These are phyloP conservation scores for Thalassophryne amazonica DNA, from an alignment of 2,797 vertebrate genomes.

Conservation along the genomic window DNA sequence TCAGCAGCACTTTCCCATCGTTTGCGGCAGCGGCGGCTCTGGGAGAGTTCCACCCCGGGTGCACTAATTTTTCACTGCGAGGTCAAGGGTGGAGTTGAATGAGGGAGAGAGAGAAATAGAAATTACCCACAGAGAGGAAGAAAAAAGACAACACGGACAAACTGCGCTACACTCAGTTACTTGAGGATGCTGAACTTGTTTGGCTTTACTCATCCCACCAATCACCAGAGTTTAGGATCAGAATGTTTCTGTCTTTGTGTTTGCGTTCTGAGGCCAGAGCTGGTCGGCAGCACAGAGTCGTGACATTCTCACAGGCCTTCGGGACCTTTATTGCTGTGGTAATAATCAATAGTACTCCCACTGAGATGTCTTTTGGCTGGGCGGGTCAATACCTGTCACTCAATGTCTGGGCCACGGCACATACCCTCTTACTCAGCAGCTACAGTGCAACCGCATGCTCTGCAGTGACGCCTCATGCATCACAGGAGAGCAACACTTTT, in stretches of 20 bases:
- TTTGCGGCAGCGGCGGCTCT: conserved; percentile 53
- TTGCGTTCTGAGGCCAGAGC: conserved; percentile 34
- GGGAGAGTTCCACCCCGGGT: conserved; percentile 76
- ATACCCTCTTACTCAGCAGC: conserved; percentile 77
- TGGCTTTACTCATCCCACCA: conserved; percentile 8
- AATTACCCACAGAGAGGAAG: conserved; percentile 26
- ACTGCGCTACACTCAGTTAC: background rate
- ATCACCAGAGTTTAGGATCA: conserved; percentile 26
- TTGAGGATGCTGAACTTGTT: background rate
- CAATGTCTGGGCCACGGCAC: conserved; percentile 62
- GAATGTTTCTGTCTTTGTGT: conserved; percentile 41
- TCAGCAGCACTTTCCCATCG: conserved; percentile 79
- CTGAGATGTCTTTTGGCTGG: conserved; percentile 73
- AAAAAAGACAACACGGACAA: background rate
- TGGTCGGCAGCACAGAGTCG: conserved; percentile 60
- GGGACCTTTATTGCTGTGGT: conserved; percentile 73
- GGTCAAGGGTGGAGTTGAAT: conserved; percentile 78
- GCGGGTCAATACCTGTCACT: conserved; percentile 81
- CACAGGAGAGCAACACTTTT: conserved; percentile 6
- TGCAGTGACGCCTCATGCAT: conserved; percentile 18
- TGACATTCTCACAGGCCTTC: conserved; percentile 77
- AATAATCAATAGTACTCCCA: conserved; percentile 81
- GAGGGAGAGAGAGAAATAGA: conserved; percentile 3
- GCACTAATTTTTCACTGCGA: conserved; percentile 80
- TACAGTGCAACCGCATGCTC: conserved; percentile 29